Conservation (phyloP, 1,140 invertebrate genomes). For the Leptinotarsa defecta region DNA sequence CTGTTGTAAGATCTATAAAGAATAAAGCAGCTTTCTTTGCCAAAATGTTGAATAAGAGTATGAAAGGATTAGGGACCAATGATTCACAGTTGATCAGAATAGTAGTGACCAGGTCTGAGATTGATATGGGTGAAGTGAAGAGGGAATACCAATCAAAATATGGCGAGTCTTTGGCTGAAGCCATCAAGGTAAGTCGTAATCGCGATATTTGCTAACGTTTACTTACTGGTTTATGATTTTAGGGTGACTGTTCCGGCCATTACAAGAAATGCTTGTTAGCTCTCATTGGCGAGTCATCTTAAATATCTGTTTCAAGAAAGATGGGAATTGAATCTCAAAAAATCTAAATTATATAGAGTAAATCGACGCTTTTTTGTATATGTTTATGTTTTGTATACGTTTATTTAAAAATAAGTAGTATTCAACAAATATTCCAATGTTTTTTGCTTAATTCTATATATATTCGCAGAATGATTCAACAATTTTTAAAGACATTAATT, state of each 20-base stretch:
- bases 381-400: no score
- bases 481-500: no score
- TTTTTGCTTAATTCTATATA: no score
- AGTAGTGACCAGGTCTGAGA: slow-evolving; percentile 83
- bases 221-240: slow-evolving; percentile 29
- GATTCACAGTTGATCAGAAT: slow-evolving; percentile 86
- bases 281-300: slow-evolving; percentile 47
- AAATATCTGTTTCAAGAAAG: not conserved
- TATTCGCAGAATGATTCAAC: no score
- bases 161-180: slow-evolving; percentile 77
- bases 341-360: no score
- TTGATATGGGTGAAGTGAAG: slow-evolving; percentile 87
- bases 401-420: not conserved
- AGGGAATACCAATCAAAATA: slow-evolving; percentile 78
- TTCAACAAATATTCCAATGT: no score
- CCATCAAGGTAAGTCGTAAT: slow-evolving; percentile 71
- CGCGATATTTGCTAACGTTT: slow-evolving; percentile 11
- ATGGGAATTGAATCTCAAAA: no score
- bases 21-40: slow-evolving; percentile 90
- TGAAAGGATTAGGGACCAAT: slow-evolving; percentile 84
- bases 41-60: slow-evolving; percentile 82
- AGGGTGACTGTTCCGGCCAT: slow-evolving; percentile 62
- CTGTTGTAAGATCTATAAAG: slow-evolving; percentile 77
- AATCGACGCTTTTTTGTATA: no score
- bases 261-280: slow-evolving; percentile 60